phyloP scores from a whole-genome alignment of 2,113 vertebrate species.

The western clawed frog (Xenopus tropicalis) region DNA sequence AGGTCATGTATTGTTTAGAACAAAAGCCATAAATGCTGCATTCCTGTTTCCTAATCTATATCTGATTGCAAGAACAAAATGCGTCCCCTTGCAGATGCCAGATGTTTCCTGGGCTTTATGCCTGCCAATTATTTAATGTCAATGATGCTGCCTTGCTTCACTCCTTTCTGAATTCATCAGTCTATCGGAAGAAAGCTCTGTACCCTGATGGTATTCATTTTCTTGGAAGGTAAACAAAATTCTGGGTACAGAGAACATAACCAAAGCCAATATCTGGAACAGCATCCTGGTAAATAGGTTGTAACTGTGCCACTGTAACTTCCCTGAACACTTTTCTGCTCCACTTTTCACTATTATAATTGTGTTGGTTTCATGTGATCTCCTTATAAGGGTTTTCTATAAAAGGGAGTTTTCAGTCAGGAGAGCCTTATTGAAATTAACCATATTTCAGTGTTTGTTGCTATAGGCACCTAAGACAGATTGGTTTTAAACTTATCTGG shows the following conservation, averaged over 20 bases:
- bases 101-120: conserved; percentile 41
- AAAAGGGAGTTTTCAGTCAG: too few relatives aligned
- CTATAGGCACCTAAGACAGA: too few relatives aligned
- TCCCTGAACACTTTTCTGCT: too few relatives aligned
- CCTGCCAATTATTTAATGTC: neutral
- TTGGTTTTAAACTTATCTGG: too few relatives aligned
- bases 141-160: neutral
- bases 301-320: too few relatives aligned
- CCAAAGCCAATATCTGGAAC: too few relatives aligned
- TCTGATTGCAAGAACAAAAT: conserved; percentile 50
- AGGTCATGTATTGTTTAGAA: conserved; percentile 49
- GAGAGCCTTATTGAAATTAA: too few relatives aligned
- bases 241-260: neutral
- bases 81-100: conserved; percentile 36
- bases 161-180: conserved; percentile 7
- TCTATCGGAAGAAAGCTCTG: neutral
- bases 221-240: neutral
- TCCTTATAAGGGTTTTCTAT: too few relatives aligned
- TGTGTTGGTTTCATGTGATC: too few relatives aligned
- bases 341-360: too few relatives aligned
- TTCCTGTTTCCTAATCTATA: conserved; percentile 50
- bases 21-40: conserved; percentile 40
- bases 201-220: neutral
- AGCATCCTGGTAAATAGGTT: too few relatives aligned
- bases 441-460: too few relatives aligned